Conservation (phyloP, 2,888 invertebrate species). For the Timema podura region DNA sequence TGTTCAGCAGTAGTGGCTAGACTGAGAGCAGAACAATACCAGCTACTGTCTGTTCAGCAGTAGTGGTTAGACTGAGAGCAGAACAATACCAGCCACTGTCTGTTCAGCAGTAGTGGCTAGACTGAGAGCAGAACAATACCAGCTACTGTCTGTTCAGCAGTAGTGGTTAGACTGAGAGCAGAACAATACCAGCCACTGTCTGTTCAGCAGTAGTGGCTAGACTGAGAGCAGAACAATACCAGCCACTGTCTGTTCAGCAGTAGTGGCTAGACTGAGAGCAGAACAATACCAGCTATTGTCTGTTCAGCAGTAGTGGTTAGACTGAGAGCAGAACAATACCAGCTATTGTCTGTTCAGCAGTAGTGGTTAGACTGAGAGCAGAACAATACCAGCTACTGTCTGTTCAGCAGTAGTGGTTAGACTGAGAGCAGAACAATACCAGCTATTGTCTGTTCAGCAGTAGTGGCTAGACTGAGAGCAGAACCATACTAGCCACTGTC, state of each 20-base stretch:
- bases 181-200: neutral
- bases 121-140: too few relatives aligned
- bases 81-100: neutral
- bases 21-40: too few relatives aligned
- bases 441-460: neutral
- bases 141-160: neutral
- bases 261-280: neutral
- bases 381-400: neutral
- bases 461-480: neutral
- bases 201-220: conserved; percentile 7
- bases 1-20: conserved; percentile 7
- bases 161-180: neutral
- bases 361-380: neutral
- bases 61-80: neutral
- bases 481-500: neutral
- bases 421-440: too few relatives aligned
- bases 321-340: too few relatives aligned
- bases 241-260: neutral
- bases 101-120: conserved; percentile 7
- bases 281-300: neutral
- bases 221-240: too few relatives aligned
- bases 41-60: neutral
- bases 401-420: conserved; percentile 7
- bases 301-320: conserved; percentile 7
- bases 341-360: neutral